These are phyloP conservation scores for Orgyia antiqua DNA, from an alignment of 2,888 invertebrate genomes.

Conservation along the genomic window DNA sequence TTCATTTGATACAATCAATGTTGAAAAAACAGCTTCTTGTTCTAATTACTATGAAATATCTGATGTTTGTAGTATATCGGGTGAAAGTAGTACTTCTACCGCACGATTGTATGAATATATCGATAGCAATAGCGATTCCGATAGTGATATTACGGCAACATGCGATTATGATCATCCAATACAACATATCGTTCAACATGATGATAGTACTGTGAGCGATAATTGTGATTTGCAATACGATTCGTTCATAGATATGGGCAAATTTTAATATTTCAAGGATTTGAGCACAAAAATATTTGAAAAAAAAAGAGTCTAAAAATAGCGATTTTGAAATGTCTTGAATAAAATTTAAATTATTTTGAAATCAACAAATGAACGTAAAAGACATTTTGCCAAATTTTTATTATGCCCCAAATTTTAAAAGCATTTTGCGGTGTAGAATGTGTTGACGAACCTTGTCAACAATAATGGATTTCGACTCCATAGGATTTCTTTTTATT, in stretches of 20 bases:
- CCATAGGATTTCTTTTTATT: no score
- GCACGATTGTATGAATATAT: constrained; percentile 49
- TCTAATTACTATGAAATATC: constrained; percentile 28
- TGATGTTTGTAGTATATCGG: constrained; percentile 25
- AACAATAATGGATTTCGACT: no score
- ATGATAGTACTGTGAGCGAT: constrained; percentile 50
- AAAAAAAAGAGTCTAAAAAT: no score
- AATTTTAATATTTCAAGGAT: constrained; percentile 52
- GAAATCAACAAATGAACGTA: no score
- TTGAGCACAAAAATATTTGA: no score
- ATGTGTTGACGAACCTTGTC: no score
- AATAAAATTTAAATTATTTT: no score
- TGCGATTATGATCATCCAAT: constrained; percentile 42
- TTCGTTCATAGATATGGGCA: constrained; percentile 74
- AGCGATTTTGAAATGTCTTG: no score
- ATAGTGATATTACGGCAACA: constrained; percentile 45
- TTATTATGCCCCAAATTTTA: no score
- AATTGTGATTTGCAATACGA: constrained; percentile 69
- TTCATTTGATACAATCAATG: constrained; percentile 51
- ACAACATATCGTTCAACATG: constrained; percentile 29
- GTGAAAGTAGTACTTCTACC: constrained; percentile 8
- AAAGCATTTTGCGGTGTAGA: no score
- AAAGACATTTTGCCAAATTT: no score
- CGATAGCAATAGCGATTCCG: constrained; percentile 59
- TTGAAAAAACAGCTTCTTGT: constrained; percentile 38